Conservation (phyloP, 2,113 vertebrate species). For the Sander lucioperca region DNA sequence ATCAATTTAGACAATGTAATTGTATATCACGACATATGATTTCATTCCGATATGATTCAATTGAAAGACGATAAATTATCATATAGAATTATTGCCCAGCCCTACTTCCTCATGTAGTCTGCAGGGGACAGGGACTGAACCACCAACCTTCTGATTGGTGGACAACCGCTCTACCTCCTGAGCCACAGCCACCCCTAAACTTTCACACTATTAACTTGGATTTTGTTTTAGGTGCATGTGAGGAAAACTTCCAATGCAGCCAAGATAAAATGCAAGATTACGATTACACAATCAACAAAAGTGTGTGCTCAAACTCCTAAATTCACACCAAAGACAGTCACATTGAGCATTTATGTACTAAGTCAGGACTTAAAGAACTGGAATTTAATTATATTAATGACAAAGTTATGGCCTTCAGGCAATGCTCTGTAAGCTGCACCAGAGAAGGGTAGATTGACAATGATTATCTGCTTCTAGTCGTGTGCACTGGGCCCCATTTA, state of each 20-base stretch:
- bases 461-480: slow-evolving; percentile 25
- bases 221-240: neutral
- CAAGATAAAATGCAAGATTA: neutral
- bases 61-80: no score
- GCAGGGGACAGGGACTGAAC: no score
- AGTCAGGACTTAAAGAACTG: slow-evolving; percentile 13
- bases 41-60: no score
- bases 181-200: no score
- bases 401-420: neutral
- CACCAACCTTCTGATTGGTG: no score
- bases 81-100: no score
- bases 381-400: slow-evolving; percentile 37
- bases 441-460: slow-evolving; percentile 20
- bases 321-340: slow-evolving; percentile 7
- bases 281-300: neutral
- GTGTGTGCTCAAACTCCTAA: neutral
- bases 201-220: neutral
- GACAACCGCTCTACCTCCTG: no score
- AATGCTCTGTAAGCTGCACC: neutral
- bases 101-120: no score
- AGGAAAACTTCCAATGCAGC: neutral
- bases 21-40: no score
- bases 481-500: slow-evolving; percentile 17
- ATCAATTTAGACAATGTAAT: no score
- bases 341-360: slow-evolving; percentile 26